Evolutionary conservation across 1,140 invertebrate species (phyloP).

Genomic region (Heliconius nattereri): DNA sequence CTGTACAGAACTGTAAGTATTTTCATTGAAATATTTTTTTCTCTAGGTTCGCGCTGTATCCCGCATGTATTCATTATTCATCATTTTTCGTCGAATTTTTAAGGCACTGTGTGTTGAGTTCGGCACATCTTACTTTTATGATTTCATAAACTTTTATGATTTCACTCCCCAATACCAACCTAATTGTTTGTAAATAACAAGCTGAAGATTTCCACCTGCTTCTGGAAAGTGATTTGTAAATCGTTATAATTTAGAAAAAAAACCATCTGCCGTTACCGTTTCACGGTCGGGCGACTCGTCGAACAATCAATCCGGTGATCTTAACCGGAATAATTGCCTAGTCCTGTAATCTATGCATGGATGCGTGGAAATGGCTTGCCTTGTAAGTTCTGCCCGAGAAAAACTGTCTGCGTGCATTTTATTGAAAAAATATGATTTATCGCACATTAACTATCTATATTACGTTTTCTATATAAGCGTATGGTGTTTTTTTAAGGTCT

Average conservation of each 20-base stretch:
- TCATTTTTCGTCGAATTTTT: no score
- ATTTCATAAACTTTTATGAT: constrained; percentile 2
- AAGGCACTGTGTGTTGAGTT: no score
- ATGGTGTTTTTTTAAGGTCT: neutral
- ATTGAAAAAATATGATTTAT: constrained; percentile 11
- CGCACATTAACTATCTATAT: neutral
- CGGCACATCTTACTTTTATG: no score
- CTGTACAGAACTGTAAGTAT: no score
- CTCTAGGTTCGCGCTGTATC: no score
- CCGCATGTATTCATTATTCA: no score
- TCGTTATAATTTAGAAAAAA: constrained; percentile 21
- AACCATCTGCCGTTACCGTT: constrained; percentile 27
- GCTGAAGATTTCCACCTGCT: constrained; percentile 20
- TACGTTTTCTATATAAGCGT: neutral
- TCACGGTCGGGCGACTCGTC: constrained; percentile 18
- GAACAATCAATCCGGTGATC: constrained; percentile 26
- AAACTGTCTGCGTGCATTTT: neutral
- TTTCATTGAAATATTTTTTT: no score
- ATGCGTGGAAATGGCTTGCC: constrained; percentile 16
- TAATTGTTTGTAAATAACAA: neutral
- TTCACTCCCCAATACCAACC: neutral
- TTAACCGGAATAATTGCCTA: constrained; percentile 27
- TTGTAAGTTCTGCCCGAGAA: constrained; percentile 12
- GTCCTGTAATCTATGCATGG: constrained; percentile 29
- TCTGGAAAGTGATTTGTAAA: constrained; percentile 19